Conservation (phyloP, 2,888 invertebrate genomes). For the Drosophila falleni region DNA sequence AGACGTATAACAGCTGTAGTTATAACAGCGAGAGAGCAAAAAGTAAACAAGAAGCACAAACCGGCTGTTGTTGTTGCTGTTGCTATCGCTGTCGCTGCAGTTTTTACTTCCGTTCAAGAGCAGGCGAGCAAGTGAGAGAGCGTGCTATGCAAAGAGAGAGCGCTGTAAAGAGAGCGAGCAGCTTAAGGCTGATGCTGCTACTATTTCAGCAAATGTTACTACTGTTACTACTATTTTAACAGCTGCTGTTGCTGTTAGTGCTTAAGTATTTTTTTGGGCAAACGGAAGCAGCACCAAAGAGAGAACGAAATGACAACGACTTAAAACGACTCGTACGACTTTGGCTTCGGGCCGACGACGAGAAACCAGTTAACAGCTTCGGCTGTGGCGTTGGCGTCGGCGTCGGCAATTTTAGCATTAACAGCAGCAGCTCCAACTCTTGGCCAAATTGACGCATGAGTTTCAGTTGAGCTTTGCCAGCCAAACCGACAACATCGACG, state of each 20-base stretch:
- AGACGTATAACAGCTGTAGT: conserved; percentile 48
- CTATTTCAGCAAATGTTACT: conserved; percentile 40
- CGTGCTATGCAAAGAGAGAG: conserved; percentile 16
- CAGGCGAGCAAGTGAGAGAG: conserved; percentile 1
- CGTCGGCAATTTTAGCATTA: conserved; percentile 20
- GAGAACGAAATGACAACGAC: conserved; percentile 30
- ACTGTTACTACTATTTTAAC: conserved; percentile 46
- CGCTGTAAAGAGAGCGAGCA: conserved; percentile 29
- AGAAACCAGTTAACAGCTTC: conserved; percentile 66
- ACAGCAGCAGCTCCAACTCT: conserved; percentile 39
- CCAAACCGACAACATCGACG: conserved; percentile 71
- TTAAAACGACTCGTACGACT: conserved; percentile 60
- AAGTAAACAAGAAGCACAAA: conserved; percentile 67
- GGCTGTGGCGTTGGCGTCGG: conserved; percentile 28
- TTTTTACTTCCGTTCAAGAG: conserved; percentile 70
- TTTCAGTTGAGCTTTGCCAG: conserved; percentile 83
- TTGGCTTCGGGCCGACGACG: conserved; percentile 62
- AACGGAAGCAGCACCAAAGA: conserved; percentile 50
- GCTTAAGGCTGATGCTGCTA: conserved; percentile 38
- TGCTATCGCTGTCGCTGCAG: conserved; percentile 42
- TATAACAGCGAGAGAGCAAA: conserved; percentile 49
- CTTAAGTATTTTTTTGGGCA: conserved; percentile 31
- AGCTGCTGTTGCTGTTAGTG: conserved; percentile 34
- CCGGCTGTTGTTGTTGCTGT: conserved; percentile 68
- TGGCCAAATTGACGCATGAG: conserved; percentile 45